Evolutionary conservation across 2,888 invertebrate species (phyloP).

Genomic region (Deilephila elpenor): DNA sequence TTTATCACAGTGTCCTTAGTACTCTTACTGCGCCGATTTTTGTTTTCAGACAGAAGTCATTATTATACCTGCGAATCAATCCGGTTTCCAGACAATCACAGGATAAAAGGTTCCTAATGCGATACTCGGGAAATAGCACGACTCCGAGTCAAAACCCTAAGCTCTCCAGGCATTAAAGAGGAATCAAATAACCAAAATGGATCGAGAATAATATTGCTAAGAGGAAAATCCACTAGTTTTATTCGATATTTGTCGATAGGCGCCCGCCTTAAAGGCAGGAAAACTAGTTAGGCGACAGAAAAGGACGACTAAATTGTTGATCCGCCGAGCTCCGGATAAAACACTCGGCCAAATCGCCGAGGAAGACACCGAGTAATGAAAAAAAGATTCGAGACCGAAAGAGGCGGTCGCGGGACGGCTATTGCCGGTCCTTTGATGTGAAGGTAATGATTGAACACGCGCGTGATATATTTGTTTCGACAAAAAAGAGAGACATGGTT

Average conservation of each 20-base stretch:
- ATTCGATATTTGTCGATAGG: constrained; percentile 9
- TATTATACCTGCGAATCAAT: too few relatives aligned
- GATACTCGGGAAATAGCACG: too few relatives aligned
- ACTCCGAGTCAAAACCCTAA: too few relatives aligned
- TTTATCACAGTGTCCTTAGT: too few relatives aligned
- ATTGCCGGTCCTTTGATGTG: constrained; percentile 35
- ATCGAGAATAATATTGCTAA: background rate
- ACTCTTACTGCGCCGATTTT: too few relatives aligned
- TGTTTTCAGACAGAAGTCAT: too few relatives aligned
- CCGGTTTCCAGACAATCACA: too few relatives aligned
- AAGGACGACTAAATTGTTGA: constrained; percentile 25
- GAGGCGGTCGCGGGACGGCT: constrained; percentile 27
- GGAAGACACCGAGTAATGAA: constrained; percentile 25
- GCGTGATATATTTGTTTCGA: constrained; percentile 19
- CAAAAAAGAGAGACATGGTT: background rate
- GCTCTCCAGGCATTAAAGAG: background rate
- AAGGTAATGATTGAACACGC: constrained; percentile 34
- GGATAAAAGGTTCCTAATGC: too few relatives aligned
- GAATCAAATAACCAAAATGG: background rate
- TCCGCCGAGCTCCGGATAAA: constrained; percentile 23
- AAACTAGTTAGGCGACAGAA: constrained; percentile 25
- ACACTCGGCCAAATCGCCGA: constrained; percentile 28
- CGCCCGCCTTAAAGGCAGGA: constrained; percentile 11
- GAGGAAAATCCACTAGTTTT: background rate
- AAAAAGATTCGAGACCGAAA: constrained; percentile 28